Conservation (phyloP, 2,888 invertebrate genomes). For the Heliconius cydno region DNA sequence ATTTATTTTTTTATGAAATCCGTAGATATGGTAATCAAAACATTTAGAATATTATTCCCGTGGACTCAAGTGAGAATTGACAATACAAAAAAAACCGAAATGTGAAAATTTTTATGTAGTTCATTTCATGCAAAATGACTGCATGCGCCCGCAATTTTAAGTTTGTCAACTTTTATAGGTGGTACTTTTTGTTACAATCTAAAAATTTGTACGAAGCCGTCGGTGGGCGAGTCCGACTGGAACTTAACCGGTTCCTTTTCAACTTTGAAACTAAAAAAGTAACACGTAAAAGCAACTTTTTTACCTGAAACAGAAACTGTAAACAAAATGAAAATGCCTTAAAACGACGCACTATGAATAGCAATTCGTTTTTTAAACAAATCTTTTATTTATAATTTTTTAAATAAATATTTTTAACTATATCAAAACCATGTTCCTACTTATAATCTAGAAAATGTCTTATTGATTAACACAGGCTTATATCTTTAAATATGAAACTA, state of each 20-base stretch:
- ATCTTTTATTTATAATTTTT: not conserved
- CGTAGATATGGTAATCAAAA: too few relatives aligned
- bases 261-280: not conserved
- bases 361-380: not conserved
- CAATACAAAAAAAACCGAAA: too few relatives aligned
- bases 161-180: too few relatives aligned
- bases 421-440: not conserved
- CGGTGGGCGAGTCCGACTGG: too few relatives aligned
- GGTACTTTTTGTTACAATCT: too few relatives aligned
- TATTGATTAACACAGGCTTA: not conserved
- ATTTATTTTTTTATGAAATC: too few relatives aligned
- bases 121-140: too few relatives aligned
- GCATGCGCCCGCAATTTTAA: too few relatives aligned
- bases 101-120: too few relatives aligned
- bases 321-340: not conserved
- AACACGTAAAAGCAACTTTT: not conserved
- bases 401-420: not conserved
- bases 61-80: too few relatives aligned
- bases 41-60: too few relatives aligned
- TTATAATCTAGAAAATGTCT: not conserved
- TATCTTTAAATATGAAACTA: not conserved
- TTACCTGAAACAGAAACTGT: not conserved
- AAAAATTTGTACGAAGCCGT: too few relatives aligned
- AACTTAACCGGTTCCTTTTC: not conserved
- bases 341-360: not conserved